Percentiles rank a stretch among this genome's conserved stretches.
These are phyloP conservation scores for Rhinopomastus cyanomelas DNA, from an alignment of 2,113 vertebrate genomes.

Conservation along the genomic window DNA sequence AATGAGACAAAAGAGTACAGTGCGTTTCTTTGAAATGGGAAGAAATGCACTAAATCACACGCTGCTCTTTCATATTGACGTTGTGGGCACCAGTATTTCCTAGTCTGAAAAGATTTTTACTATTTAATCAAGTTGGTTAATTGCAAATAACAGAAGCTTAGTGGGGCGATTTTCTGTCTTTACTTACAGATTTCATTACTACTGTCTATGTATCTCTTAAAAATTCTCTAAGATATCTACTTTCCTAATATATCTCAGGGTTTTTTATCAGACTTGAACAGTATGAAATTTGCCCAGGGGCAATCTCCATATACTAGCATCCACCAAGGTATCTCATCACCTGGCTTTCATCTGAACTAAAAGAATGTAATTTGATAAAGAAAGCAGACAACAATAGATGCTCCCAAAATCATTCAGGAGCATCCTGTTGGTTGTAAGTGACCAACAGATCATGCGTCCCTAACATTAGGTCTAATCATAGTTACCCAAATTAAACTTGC, in stretches of 20 bases:
- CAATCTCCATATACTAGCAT: neutral
- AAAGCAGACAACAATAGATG: rapidly evolving
- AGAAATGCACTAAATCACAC: neutral
- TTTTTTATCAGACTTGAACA: neutral
- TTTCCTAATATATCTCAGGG: neutral
- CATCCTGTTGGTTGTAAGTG: neutral
- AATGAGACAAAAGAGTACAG: neutral
- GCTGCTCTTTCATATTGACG: neutral
- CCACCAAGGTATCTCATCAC: neutral
- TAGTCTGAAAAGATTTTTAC: neutral
- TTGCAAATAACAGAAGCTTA: neutral
- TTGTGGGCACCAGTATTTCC: neutral
- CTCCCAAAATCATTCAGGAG: neutral
- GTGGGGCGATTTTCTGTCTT: neutral
- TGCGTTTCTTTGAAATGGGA: neutral
- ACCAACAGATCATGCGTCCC: neutral
- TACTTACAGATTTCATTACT: neutral
- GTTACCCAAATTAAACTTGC: neutral
- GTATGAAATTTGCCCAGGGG: neutral
- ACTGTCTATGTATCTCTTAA: neutral
- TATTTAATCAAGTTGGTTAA: neutral
- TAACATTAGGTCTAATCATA: neutral
- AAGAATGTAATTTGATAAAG: neutral
- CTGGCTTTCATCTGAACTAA: neutral
- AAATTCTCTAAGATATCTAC: neutral